phyloP scores from a whole-genome alignment of 2,797 vertebrate genomes.

The Premnoplex brunnescens region DNA sequence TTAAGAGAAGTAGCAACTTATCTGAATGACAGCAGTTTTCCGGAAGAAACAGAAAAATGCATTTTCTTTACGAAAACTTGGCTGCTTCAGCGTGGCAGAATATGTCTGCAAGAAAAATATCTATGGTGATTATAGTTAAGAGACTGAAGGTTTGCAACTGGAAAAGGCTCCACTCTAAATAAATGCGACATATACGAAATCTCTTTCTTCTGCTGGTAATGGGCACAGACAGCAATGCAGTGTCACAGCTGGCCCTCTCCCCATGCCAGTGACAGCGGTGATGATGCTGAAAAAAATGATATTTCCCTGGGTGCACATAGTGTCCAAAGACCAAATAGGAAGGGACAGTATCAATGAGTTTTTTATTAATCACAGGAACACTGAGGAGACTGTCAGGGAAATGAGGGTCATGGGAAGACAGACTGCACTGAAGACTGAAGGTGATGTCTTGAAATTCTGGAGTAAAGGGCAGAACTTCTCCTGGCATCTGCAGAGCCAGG shows the following conservation, averaged over 20 bases:
- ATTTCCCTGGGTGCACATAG: not conserved
- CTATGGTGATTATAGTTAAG: not conserved
- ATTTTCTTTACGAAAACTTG: not conserved
- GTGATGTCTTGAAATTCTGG: not conserved
- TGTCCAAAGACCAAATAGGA: not conserved
- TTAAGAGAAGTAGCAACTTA: constrained; percentile 5
- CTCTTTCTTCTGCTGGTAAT: not conserved
- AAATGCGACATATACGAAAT: not conserved
- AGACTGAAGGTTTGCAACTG: not conserved
- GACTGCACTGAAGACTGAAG: not conserved
- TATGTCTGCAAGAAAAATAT: not conserved
- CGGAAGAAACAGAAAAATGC: not conserved
- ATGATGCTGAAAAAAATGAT: not conserved
- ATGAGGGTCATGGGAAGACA: not conserved
- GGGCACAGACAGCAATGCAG: not conserved
- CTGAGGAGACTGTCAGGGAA: not conserved
- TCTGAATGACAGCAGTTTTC: not conserved
- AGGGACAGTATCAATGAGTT: not conserved
- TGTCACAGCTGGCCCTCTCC: not conserved
- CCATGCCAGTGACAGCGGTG: not conserved
- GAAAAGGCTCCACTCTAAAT: not conserved
- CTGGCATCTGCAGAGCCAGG: not conserved
- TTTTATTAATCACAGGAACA: not conserved
- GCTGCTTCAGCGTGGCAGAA: constrained; percentile 4
- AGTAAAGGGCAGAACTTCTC: not conserved